These are phyloP conservation scores for Flexamia atlantica DNA, from an alignment of 2,888 invertebrate species.

Conservation along the genomic window DNA sequence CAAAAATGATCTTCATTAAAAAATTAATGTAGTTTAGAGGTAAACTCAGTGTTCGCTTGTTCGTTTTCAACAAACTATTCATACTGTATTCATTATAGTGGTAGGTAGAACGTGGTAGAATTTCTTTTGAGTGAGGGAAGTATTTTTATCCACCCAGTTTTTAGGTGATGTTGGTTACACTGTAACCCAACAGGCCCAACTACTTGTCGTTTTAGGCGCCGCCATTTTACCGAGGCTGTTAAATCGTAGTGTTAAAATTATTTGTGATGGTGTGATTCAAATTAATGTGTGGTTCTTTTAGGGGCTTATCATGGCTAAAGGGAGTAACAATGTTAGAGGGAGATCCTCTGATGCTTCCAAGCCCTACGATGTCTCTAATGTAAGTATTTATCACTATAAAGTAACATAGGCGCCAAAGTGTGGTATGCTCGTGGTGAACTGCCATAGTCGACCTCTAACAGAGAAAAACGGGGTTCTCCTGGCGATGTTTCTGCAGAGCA, in stretches of 20 bases:
- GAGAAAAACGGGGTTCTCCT: constrained; percentile 37
- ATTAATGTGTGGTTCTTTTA: constrained; percentile 66
- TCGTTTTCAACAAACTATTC: no score
- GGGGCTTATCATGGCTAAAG: constrained; percentile 73
- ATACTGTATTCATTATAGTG: no score
- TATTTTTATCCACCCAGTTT: background rate
- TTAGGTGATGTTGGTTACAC: constrained; percentile 35
- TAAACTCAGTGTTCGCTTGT: no score
- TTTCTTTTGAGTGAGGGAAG: background rate
- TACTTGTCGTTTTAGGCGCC: constrained; percentile 63
- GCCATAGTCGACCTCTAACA: constrained; percentile 69
- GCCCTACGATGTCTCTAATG: constrained; percentile 76
- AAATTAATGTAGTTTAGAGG: no score
- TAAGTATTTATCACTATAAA: constrained; percentile 73
- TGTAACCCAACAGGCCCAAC: constrained; percentile 38
- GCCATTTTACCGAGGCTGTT: constrained; percentile 69
- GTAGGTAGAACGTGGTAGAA: no score
- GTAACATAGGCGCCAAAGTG: constrained; percentile 68
- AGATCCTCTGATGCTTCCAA: constrained; percentile 74
- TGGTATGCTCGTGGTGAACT: constrained; percentile 66
- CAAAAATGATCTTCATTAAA: no score
- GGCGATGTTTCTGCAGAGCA: background rate
- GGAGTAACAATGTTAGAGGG: constrained; percentile 73
- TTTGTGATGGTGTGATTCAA: constrained; percentile 72
- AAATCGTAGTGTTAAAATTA: constrained; percentile 71